Evolutionary conservation across 2,797 vertebrate genomes (phyloP).

Genomic region (Neomorphus geoffroyi): DNA sequence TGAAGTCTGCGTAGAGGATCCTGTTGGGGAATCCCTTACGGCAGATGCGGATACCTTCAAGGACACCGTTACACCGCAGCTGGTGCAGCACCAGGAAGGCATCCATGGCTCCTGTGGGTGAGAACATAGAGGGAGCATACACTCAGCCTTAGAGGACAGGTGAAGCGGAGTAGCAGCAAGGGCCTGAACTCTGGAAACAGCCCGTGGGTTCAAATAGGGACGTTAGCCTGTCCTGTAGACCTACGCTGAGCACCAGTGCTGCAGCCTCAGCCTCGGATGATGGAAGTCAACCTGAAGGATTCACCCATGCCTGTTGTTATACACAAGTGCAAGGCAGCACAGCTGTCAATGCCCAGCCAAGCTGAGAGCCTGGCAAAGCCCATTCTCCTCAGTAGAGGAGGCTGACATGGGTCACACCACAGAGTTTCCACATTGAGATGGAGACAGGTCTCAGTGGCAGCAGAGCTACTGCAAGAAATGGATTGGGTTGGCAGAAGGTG

Average conservation of each 20-base stretch:
- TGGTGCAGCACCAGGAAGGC: constrained; percentile 91
- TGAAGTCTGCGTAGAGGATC: constrained; percentile 90
- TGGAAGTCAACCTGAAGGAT: not conserved
- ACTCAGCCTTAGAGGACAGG: not conserved
- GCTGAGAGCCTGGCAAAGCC: not conserved
- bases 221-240: not conserved
- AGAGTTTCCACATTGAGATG: not conserved
- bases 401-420: not conserved
- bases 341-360: not conserved
- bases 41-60: constrained; percentile 95
- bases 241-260: not conserved
- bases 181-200: not conserved
- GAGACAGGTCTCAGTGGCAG: not conserved
- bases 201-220: rapidly evolving
- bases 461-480: not conserved
- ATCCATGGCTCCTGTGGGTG: constrained; percentile 86
- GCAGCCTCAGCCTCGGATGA: not conserved
- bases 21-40: constrained; percentile 94
- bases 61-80: constrained; percentile 90
- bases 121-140: not conserved
- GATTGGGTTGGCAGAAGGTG: not conserved
- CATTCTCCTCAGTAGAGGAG: not conserved
- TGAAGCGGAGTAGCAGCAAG: not conserved
- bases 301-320: not conserved
- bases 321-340: not conserved